Base-by-base conservation (phyloP, 2,888 invertebrate genomes). In the Folsomia candida region DNA sequence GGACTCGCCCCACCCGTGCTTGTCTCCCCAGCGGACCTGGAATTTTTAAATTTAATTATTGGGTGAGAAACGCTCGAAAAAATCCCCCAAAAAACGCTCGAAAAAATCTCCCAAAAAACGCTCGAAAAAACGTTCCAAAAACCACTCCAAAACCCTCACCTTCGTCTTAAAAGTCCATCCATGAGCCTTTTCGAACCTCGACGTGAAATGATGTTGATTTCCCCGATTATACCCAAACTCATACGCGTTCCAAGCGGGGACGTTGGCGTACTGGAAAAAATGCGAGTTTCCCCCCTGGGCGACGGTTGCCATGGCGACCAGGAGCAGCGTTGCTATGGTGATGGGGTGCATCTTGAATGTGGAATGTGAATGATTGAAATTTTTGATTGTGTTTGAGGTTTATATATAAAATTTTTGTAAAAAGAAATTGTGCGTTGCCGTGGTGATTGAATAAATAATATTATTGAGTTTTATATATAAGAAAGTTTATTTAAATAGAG, bases 201-300 rank as follows among this genome's bases (percentile, higher is more conserved):
- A 81, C 24, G 81, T 82, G 76, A 80, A 81, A 75, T 83, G 83
- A 60, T 80, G 73, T 2, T 81, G 80, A 75, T 83, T 83, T 60
- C 83, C 83, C 57, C 82, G 75, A 60, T 81, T 81, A 78, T 81
- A 83, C 6, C 83, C 82, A 67, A 81, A 82, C 73, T 82, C 82
- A 76, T 82, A 83, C 63, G 81, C 81, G 51, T 81, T 81, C 68
- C 80, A 79, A 2, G 79, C 80, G 18, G 83, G 83, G 2, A 83
- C 82, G 69, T 82, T 82, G 20, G 81, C 81, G 27, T 26, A 9
- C n/a, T n/a, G n/a, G n/a, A n/a, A n/a, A n/a, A n/a, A n/a, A n/a
- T n/a, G n/a, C n/a, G n/a, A n/a, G n/a, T n/a, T n/a, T n/a, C n/a
- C n/a, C n/a, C n/a, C n/a, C n/a, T n/a, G n/a, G n/a, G n/a, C n/a